Base-by-base conservation (phyloP, 2,797 vertebrate genomes). In the Neosalanx taihuensis region DNA sequence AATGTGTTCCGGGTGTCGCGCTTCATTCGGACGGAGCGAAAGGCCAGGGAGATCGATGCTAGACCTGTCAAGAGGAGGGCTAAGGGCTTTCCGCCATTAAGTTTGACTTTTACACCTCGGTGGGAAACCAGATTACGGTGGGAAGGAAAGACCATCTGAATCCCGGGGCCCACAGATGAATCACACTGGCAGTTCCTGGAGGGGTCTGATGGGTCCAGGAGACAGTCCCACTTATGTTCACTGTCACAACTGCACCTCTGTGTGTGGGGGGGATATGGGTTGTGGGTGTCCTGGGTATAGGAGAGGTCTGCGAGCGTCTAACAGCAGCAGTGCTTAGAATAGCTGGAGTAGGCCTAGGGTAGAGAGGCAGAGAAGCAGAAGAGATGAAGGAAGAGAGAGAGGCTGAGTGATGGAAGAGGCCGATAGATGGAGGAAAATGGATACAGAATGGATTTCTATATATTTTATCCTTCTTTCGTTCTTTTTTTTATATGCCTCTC, bases 71-170 rank as follows among this genome's bases (percentile, higher is more conserved):
- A 73, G 72, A 59, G 57, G 69, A 46, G 41, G 46, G 41, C 77
- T 69, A 51, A 51, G 73, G 76, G 76, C 53, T 68, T 81, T 35
- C 77, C 80, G 71, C 79, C 75, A 82, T 82, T 80, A 77, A 71
- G 63, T 69, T 71, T 65, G 82, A 83, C 81, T 83, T 90, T 77
- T 78, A 65, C 77, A 72, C 69, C 68, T 82, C 78, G 76, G 73
- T 75, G 78, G 70, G 58, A 74, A 75, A 83, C 69, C 70, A 72
- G 63, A 84, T 85, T 85, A 77, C 65, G 78, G 60, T 64, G 46
- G 69, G 67, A 35, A 17, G 20, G 61, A 83, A 49, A 69, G 69
- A 62, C 69, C 68, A 70, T 59, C 75, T 72, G 59, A 68, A 26
- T 71, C 74, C 56, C 75, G 78, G 75, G 72, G 46, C 71, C 33